These are phyloP conservation scores for Sebastes schlegelii DNA, from an alignment of 2,113 vertebrate genomes.

Conservation along the genomic window DNA sequence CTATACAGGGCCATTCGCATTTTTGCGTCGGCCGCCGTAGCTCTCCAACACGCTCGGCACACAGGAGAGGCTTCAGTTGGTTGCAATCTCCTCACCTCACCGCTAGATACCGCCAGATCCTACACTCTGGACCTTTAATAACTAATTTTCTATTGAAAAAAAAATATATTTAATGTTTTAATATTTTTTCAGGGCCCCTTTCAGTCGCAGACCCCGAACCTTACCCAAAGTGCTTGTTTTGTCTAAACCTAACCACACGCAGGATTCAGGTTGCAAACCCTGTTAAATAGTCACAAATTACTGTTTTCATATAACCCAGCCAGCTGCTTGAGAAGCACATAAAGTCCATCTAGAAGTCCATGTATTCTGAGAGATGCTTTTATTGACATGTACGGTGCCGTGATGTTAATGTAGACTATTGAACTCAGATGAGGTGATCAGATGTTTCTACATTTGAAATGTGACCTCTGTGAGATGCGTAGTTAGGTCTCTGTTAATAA, in stretches of 20 bases:
- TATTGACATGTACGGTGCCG: not conserved
- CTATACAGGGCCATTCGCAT: too few species aligned
- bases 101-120: too few species aligned
- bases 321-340: not conserved
- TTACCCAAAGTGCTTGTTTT: not conserved
- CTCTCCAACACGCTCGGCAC: too few species aligned
- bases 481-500: not conserved
- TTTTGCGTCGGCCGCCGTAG: too few species aligned
- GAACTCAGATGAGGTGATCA: constrained; percentile 14
- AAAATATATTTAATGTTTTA: too few species aligned
- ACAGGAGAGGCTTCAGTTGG: too few species aligned
- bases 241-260: not conserved
- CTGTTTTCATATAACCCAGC: not conserved
- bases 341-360: not conserved
- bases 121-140: too few species aligned
- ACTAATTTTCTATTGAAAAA: too few species aligned
- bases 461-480: not conserved
- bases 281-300: not conserved
- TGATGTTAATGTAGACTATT: constrained; percentile 31
- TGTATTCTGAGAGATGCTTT: not conserved
- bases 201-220: not conserved
- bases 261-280: not conserved
- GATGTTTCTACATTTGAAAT: constrained; percentile 7
- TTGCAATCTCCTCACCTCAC: too few species aligned
- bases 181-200: too few species aligned